Conservation (phyloP, 2,797 vertebrate genomes). For the Margarornis squamiger region DNA sequence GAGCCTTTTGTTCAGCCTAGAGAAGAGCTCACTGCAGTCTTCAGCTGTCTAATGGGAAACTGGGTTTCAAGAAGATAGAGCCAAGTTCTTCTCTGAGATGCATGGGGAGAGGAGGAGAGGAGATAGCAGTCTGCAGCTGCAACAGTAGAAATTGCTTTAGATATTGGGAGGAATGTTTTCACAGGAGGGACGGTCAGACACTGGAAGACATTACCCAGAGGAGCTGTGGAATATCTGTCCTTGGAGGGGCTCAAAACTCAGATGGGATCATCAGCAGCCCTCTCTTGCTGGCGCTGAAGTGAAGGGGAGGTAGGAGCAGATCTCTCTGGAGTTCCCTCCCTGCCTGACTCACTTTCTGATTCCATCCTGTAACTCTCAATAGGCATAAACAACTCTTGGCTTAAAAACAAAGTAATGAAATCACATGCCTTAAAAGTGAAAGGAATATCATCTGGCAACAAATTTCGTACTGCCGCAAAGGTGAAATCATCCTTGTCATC, state of each 20-base stretch:
- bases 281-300: not conserved
- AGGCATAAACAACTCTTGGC: not conserved
- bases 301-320: not conserved
- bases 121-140: not conserved
- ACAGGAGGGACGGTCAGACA: accelerated
- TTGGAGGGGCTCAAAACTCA: not conserved
- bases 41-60: not conserved
- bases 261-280: not conserved
- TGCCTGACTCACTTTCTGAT: accelerated
- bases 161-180: not conserved
- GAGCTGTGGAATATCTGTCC: not conserved
- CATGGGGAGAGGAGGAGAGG: not conserved
- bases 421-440: not conserved
- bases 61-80: not conserved
- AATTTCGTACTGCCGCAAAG: not conserved
- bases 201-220: not conserved
- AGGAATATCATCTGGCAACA: not conserved
- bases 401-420: not conserved
- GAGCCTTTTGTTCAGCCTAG: not conserved
- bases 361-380: not conserved
- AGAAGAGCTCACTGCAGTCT: not conserved
- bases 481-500: not conserved
- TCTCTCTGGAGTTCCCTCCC: not conserved
- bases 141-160: not conserved
- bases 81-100: not conserved